Evolutionary conservation across 1,140 invertebrate species (phyloP).

Genomic region (Mamestra configurata): DNA sequence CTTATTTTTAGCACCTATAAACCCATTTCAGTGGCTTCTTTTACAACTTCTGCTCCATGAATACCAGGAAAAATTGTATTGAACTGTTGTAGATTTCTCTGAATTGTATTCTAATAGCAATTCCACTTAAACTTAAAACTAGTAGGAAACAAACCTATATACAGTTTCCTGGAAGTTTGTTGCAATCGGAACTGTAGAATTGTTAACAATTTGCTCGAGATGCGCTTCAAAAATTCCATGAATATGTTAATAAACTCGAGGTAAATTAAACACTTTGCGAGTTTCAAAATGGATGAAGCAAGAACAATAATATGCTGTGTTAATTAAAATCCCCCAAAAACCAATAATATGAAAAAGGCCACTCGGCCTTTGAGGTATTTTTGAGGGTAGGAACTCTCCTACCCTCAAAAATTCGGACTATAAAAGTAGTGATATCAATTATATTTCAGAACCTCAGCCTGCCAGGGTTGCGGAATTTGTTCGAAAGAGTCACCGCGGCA

Average conservation of each 20-base stretch:
- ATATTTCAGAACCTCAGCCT: no score
- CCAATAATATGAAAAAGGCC: no score
- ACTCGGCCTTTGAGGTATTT: no score
- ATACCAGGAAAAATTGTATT: neutral
- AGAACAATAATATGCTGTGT: neutral
- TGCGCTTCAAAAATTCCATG: neutral
- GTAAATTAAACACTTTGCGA: neutral
- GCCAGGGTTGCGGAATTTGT: no score
- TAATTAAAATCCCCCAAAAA: conserved; percentile 7
- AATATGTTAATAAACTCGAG: conserved; percentile 1
- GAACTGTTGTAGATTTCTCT: neutral
- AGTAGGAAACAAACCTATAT: neutral
- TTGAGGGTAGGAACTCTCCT: no score
- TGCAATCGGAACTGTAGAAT: neutral
- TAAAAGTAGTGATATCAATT: no score
- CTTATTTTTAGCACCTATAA: neutral
- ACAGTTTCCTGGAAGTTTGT: neutral
- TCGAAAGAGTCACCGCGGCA: no score
- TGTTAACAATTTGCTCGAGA: conserved; percentile 3
- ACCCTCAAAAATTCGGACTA: no score
- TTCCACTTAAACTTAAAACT: neutral
- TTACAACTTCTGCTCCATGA: neutral
- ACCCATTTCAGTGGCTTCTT: neutral
- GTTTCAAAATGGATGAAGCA: neutral
- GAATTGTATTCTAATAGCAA: neutral